phyloP scores from a whole-genome alignment of 35 echinoderm and acorn worm species.

The Lytechinus pictus region DNA sequence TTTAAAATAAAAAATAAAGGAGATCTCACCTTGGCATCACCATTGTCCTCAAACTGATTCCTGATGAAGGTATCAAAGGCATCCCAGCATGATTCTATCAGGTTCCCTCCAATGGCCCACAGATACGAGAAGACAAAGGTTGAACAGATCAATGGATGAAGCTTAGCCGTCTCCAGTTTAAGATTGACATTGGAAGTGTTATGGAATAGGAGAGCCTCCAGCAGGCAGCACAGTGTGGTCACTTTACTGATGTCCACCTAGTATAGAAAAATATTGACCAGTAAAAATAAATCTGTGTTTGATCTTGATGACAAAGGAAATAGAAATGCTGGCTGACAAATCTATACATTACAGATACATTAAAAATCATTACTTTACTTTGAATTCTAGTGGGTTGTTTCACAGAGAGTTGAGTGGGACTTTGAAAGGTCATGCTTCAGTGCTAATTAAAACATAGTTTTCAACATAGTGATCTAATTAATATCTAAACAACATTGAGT shows the following conservation, averaged over 20 bases:
- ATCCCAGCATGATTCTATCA: constrained; percentile 90
- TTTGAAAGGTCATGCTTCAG: too few species aligned
- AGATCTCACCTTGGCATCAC: constrained; percentile 87
- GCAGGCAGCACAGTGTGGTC: constrained; percentile 82
- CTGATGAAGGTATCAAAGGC: constrained; percentile 92
- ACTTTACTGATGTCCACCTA: constrained; percentile 97
- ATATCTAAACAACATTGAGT: too few species aligned
- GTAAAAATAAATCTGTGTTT: too few species aligned
- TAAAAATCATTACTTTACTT: too few species aligned
- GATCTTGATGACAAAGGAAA: too few species aligned
- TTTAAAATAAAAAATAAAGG: not conserved
- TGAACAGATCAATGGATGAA: constrained; percentile 90
- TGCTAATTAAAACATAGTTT: too few species aligned
- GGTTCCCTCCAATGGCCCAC: constrained; percentile 85
- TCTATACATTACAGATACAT: too few species aligned
- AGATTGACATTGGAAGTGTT: constrained; percentile 50
- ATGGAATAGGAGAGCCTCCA: constrained; percentile 75
- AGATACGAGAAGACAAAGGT: constrained; percentile 98
- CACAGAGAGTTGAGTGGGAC: too few species aligned
- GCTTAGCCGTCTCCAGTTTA: constrained; percentile 75
- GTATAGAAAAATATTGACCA: not conserved
- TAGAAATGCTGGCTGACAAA: too few species aligned
- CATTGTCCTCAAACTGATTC: constrained; percentile 98
- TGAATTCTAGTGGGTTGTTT: too few species aligned
- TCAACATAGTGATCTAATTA: too few species aligned